phyloP scores from a whole-genome alignment of 2,113 vertebrate genomes.

The Callithrix jacchus region DNA sequence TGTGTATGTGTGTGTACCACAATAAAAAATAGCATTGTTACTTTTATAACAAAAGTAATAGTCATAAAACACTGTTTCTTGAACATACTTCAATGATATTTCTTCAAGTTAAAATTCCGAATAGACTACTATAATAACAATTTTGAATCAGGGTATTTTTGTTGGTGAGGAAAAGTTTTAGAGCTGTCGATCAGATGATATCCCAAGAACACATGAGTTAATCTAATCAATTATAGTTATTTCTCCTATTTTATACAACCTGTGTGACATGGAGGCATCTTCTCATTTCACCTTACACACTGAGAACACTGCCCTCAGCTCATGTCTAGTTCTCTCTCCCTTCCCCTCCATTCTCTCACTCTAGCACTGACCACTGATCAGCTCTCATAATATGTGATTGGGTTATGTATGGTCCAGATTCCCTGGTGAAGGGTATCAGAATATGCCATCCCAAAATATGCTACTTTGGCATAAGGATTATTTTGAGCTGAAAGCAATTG shows the following conservation, averaged over 20 bases:
- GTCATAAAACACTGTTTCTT: background rate
- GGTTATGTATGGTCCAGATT: background rate
- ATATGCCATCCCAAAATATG: background rate
- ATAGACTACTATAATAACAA: too few species aligned
- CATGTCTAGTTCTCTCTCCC: too few species aligned
- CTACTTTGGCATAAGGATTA: background rate
- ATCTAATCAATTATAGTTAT: background rate
- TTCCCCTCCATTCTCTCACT: background rate
- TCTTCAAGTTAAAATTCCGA: background rate
- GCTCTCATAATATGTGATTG: too few species aligned
- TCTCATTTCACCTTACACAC: background rate
- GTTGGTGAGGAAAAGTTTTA: background rate
- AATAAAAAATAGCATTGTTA: background rate
- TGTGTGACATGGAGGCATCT: background rate
- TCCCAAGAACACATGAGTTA: background rate
- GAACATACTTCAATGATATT: background rate
- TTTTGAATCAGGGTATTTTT: background rate
- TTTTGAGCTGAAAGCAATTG: background rate
- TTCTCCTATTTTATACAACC: background rate
- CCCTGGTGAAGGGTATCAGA: background rate
- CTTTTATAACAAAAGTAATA: background rate
- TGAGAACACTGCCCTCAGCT: background rate
- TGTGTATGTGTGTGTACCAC: background rate
- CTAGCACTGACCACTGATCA: background rate
- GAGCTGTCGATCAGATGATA: background rate